These are phyloP conservation scores for Hemistola chrysoprasaria DNA, from an alignment of 2,888 invertebrate genomes.

Conservation along the genomic window DNA sequence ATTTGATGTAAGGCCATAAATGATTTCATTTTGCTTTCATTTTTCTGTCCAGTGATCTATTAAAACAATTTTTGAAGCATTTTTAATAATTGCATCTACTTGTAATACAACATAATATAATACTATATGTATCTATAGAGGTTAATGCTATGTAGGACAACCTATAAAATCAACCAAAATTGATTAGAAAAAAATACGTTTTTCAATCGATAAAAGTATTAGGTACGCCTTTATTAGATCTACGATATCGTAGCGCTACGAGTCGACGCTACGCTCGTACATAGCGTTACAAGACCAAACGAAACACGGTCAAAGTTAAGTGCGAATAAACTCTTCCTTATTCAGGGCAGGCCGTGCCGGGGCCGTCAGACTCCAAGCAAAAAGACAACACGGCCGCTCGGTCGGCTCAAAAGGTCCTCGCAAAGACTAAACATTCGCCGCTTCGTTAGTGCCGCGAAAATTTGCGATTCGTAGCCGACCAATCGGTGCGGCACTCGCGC, in stretches of 20 bases:
- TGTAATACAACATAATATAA: no score
- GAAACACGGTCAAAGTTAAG: slow-evolving; percentile 62
- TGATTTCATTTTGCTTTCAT: no score
- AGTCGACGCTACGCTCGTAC: slow-evolving; percentile 19
- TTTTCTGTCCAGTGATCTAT: no score
- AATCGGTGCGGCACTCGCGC: slow-evolving; percentile 66
- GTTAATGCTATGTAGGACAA: no score
- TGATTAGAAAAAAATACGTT: no score
- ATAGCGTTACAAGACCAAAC: slow-evolving; percentile 16
- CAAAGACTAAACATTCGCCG: slow-evolving; percentile 71
- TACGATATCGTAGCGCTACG: slow-evolving; percentile 18
- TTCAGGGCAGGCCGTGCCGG: slow-evolving; percentile 41
- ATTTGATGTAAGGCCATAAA: no score
- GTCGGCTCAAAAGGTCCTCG: slow-evolving; percentile 59
- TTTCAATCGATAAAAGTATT: no score
- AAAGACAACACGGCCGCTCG: slow-evolving; percentile 47
- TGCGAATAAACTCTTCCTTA: slow-evolving; percentile 61
- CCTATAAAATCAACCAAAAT: slow-evolving; percentile 1
- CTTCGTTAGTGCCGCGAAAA: slow-evolving; percentile 70
- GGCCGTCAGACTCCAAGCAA: slow-evolving; percentile 52
- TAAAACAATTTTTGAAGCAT: no score
- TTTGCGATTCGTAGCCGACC: slow-evolving; percentile 54
- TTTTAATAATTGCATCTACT: no score
- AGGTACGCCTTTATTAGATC: slow-evolving; percentile 9
- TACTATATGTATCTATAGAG: no score